Evolutionary conservation across 1,140 invertebrate genomes (phyloP).

Genomic region (Formica exsecta): DNA sequence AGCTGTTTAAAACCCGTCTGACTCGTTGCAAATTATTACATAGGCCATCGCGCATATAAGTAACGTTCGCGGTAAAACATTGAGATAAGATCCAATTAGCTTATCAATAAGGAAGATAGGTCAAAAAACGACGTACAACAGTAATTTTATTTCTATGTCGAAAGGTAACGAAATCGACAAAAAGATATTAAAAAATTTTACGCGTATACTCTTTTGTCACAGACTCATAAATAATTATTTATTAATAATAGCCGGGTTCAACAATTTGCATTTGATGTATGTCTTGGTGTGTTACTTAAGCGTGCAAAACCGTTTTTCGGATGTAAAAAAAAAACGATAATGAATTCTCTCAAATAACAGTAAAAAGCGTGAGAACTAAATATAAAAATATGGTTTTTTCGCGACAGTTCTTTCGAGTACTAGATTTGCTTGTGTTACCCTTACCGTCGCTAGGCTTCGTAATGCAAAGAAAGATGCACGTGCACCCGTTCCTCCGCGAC

Average conservation of each 20-base stretch:
- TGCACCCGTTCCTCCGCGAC: not conserved
- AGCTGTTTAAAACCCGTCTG: constrained; percentile 39
- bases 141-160: constrained; percentile 11
- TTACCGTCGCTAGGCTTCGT: constrained; percentile 25
- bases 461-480: not conserved
- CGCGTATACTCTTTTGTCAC: not conserved
- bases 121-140: not conserved
- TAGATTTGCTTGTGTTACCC: too few species aligned
- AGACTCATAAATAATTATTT: not conserved
- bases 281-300: not conserved
- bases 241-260: not conserved
- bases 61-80: constrained; percentile 41
- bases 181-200: not conserved
- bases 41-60: constrained; percentile 14
- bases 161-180: constrained; percentile 16
- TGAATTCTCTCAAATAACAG: too few species aligned
- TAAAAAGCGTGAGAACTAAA: not conserved
- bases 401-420: not conserved
- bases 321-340: not conserved
- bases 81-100: constrained; percentile 46
- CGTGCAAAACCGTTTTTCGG: not conserved
- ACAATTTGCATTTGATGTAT: not conserved
- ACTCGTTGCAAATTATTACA: constrained; percentile 43
- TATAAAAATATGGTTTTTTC: not conserved
- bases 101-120: constrained; percentile 53